phyloP scores from a whole-genome alignment of 2,113 vertebrate species.

The Cheilinus undulatus region DNA sequence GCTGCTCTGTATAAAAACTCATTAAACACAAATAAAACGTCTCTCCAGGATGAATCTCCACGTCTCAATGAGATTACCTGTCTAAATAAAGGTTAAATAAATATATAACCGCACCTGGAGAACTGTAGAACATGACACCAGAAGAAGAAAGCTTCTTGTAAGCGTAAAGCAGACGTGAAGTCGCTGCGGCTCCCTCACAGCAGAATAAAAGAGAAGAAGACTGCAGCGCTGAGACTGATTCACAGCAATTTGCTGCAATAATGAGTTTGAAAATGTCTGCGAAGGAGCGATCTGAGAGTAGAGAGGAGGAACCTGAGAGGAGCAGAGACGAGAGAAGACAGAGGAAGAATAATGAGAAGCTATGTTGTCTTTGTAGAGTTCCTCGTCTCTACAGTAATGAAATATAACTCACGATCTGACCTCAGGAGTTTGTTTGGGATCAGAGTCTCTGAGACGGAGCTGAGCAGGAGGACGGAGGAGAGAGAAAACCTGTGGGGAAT shows the following conservation, averaged over 20 bases:
- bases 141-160: no score
- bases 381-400: not conserved
- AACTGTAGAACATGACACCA: no score
- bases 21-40: not conserved
- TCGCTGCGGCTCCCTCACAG: not conserved
- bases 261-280: slow-evolving; percentile 39
- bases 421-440: not conserved
- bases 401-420: not conserved
- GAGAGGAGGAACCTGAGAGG: not conserved
- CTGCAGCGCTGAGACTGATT: slow-evolving; percentile 12
- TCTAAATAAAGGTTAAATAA: no score
- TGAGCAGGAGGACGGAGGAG: no score
- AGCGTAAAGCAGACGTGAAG: slow-evolving; percentile 6
- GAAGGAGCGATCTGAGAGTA: not conserved
- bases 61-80: no score
- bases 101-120: no score
- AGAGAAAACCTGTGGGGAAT: no score
- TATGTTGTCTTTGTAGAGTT: not conserved
- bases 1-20: not conserved
- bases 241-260: slow-evolving; percentile 50
- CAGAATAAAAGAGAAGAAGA: slow-evolving; percentile 18
- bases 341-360: not conserved
- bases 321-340: not conserved
- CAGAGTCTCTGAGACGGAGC: not conserved
- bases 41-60: not conserved